Base-by-base conservation (phyloP, 2,888 invertebrate genomes). In the Podotricha telesiphe region DNA sequence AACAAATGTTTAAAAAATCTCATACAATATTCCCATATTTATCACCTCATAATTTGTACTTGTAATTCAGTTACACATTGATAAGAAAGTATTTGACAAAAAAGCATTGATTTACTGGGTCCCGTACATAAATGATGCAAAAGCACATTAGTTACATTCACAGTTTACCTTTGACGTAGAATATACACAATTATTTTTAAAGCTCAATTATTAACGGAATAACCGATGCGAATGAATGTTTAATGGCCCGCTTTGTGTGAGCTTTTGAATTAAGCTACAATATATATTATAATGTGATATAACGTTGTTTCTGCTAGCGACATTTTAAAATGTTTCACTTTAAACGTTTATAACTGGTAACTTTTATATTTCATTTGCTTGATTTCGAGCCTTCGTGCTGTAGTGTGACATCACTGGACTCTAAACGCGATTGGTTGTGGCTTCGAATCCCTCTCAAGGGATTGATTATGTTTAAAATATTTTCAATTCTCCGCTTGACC, bases 21-120 rank as follows among this genome's bases (percentile, higher is more conserved):
- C 34, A 11, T 11, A 34, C 55, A 13, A 2, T 20, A 47, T 47
- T 50, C 15, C 19, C 34, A 3, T 58, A 55, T 63, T 37, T 58
- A 65, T 40, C 20, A 19, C 34, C 19, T 40, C 15, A 45, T 68
- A 71, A 68, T 66, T 47, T 53, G 47, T 13, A 59, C 20, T 28
- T 62, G 63, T 66, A 66, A 69, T 62, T 55, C n/a, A 17, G 40
- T 40, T 62, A 71, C 62, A 59, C 42, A 47, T 53, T 68, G 66
- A 67, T 63, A 64, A 28, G 58, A 64, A n/a, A n/a, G n/a, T n/a
- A n/a, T n/a, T n/a, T n/a, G n/a, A n/a, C n/a, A n/a, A n/a, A n/a
- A n/a, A n/a, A n/a, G n/a, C n/a, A n/a, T 68, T 63, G 55, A 51
- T 48, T 47, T n/a, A 53, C 53, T 48, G n/a, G 34, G 61, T 48